phyloP scores from a whole-genome alignment of 2,888 invertebrate species.

The Hanleya hanleyi region DNA sequence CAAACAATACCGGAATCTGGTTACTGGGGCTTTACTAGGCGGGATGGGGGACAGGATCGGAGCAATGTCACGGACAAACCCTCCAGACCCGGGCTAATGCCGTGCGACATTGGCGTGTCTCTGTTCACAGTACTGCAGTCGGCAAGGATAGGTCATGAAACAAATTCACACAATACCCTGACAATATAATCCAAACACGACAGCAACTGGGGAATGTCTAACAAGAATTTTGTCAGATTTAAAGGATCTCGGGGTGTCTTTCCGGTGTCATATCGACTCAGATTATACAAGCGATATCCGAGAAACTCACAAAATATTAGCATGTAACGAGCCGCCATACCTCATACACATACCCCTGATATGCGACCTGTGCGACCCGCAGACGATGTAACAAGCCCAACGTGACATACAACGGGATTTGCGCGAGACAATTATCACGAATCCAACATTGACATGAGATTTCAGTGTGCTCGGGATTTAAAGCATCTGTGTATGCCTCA shows the following conservation, averaged over 20 bases:
- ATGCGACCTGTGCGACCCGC: no score
- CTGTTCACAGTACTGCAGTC: no score
- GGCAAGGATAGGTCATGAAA: neutral
- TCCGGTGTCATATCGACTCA: neutral
- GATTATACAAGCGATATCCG: neutral
- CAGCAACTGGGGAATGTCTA: neutral
- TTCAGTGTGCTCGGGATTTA: neutral
- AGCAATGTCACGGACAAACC: no score
- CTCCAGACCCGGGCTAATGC: no score
- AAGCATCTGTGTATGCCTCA: neutral
- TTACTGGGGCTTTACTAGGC: no score
- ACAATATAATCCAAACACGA: neutral
- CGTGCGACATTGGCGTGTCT: no score
- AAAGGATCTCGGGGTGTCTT: neutral
- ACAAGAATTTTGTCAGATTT: neutral
- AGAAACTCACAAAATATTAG: constrained; percentile 5
- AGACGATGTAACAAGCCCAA: no score
- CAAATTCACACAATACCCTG: neutral
- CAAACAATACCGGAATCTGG: no score
- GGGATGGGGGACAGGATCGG: no score
- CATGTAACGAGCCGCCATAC: neutral
- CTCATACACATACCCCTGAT: no score
- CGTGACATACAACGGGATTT: no score
- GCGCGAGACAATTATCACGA: neutral
- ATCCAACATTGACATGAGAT: neutral